Evolutionary conservation across 2,113 vertebrate species (phyloP).

Genomic region (Grus americana): DNA sequence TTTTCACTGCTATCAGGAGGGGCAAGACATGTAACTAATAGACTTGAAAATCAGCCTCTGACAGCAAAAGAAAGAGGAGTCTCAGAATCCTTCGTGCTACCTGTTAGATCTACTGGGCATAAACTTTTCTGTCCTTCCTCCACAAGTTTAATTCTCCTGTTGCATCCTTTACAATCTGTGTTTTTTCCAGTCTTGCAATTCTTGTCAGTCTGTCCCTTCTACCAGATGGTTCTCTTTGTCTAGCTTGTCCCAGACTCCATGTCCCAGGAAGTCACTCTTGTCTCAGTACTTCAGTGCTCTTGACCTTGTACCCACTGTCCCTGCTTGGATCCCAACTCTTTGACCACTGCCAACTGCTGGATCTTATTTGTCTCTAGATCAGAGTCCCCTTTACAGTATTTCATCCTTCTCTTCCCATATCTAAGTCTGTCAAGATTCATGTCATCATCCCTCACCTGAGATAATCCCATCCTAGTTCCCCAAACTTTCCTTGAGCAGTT

Average conservation of each 20-base stretch:
- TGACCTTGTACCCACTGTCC: neutral
- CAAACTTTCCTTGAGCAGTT: neutral
- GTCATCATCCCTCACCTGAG: neutral
- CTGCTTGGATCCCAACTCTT: neutral
- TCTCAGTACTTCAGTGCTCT: neutral
- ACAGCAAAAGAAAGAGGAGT: neutral
- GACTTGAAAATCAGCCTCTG: neutral
- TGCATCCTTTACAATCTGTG: neutral
- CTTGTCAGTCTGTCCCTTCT: neutral
- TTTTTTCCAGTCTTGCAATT: neutral
- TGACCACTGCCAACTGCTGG: neutral
- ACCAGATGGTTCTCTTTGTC: neutral
- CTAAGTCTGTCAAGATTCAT: neutral
- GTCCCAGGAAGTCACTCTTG: neutral
- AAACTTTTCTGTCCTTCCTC: neutral
- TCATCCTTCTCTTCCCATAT: neutral
- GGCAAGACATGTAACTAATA: neutral
- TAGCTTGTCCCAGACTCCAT: neutral
- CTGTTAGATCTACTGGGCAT: neutral
- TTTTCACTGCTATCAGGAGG: neutral
- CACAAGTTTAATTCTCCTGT: neutral
- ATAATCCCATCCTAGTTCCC: neutral
- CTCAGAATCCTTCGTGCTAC: neutral
- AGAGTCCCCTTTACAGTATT: neutral
- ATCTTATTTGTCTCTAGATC: neutral